Conservation (phyloP, 2,797 vertebrate species). For the Emys orbicularis region DNA sequence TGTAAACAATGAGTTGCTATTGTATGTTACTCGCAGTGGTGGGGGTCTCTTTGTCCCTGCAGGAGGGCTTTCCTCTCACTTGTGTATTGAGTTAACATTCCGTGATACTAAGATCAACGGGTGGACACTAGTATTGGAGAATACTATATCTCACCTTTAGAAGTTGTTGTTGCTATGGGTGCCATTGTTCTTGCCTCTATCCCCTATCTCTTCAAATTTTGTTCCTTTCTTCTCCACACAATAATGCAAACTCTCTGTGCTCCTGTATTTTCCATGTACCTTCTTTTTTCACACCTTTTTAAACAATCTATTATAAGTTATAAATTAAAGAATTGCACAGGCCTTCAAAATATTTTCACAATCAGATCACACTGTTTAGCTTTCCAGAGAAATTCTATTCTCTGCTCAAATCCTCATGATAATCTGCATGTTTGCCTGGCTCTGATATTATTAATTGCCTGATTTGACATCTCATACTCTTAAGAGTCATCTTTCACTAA, state of each 20-base stretch:
- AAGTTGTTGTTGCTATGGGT: conserved; percentile 77
- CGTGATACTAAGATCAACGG: conserved; percentile 49
- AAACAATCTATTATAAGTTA: conserved; percentile 23
- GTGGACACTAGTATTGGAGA: conserved; percentile 61
- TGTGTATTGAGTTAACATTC: background rate
- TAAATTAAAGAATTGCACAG: background rate
- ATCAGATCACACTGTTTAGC: rapidly evolving
- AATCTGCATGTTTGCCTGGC: conserved; percentile 44
- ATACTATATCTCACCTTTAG: conserved; percentile 62
- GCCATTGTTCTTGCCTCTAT: conserved; percentile 67
- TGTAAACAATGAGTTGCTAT: conserved; percentile 42
- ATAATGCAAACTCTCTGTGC: conserved; percentile 67
- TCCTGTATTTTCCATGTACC: conserved; percentile 53
- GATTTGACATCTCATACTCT: background rate
- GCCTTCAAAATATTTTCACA: background rate
- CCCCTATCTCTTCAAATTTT: conserved; percentile 53
- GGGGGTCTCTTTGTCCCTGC: conserved; percentile 58
- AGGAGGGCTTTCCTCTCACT: conserved; percentile 42
- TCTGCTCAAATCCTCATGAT: background rate
- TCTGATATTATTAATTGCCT: conserved; percentile 23
- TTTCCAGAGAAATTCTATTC: background rate
- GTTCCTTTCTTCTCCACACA: conserved; percentile 70
- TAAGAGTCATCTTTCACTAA: background rate
- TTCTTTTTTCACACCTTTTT: background rate
- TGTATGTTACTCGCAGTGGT: conserved; percentile 15